phyloP scores from a whole-genome alignment of 2,113 vertebrate genomes.

The Anoura caudifer region DNA sequence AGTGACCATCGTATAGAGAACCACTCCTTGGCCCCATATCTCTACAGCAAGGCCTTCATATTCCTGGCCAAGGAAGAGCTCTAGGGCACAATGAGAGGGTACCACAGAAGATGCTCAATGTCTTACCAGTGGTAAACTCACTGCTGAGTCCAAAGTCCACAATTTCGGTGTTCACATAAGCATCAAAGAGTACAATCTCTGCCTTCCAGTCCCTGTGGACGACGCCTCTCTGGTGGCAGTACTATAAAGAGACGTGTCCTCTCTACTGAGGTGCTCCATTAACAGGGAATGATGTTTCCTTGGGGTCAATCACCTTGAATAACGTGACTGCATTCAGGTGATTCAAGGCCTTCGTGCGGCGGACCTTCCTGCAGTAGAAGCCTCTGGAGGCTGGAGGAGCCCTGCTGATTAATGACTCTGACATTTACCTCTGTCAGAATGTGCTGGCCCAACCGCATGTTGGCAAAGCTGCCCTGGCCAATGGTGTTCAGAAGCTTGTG shows the following conservation, averaged over 20 bases:
- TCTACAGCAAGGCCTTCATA: neutral
- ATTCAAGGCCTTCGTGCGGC: neutral
- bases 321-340: neutral
- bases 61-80: neutral
- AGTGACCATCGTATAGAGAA: neutral
- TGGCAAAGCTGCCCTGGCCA: no score
- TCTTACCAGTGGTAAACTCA: neutral
- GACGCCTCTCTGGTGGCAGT: neutral
- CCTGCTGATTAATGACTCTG: no score
- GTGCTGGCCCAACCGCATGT: no score
- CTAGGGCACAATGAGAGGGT: neutral
- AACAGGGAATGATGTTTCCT: neutral
- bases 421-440: no score
- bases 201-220: neutral
- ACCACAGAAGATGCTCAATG: neutral
- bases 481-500: no score
- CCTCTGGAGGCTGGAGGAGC: neutral
- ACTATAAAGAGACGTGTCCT: no score
- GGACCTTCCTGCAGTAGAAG: neutral
- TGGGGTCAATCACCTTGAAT: neutral
- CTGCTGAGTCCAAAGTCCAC: neutral
- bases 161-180: neutral
- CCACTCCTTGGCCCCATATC: neutral
- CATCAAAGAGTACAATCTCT: neutral
- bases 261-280: neutral